Evolutionary conservation across 2,888 invertebrate genomes (phyloP).

Genomic region (Cheiracanthium punctorium): DNA sequence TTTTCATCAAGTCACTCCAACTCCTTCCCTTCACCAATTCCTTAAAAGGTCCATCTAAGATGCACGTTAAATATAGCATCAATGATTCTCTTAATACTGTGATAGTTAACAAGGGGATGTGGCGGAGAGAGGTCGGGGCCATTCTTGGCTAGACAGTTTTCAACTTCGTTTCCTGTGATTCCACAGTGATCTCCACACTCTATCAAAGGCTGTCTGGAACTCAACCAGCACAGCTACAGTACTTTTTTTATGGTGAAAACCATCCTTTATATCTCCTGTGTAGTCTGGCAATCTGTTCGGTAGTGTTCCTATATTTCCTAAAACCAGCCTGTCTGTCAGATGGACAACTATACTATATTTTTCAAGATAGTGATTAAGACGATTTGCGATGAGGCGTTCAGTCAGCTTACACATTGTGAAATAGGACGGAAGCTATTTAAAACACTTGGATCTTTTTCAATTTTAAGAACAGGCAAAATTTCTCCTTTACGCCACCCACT

Average conservation of each 20-base stretch:
- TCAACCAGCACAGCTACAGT: background rate
- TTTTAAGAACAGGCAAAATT: background rate
- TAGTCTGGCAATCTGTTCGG: conserved; percentile 8
- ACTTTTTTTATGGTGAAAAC: background rate
- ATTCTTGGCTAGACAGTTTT: no score
- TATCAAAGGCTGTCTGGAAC: background rate
- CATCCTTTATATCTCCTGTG: background rate
- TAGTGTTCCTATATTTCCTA: background rate
- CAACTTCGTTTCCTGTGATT: no score
- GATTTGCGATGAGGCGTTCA: background rate
- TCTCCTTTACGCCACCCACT: background rate
- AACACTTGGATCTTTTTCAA: background rate
- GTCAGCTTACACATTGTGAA: background rate
- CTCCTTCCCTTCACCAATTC: no score
- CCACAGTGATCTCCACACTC: no score
- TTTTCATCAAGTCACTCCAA: no score
- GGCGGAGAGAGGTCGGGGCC: no score
- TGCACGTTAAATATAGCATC: no score
- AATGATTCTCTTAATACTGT: no score
- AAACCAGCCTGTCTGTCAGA: background rate
- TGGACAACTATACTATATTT: background rate
- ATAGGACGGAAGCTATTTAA: background rate
- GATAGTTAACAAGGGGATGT: no score
- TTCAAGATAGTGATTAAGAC: background rate
- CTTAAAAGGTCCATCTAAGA: no score